A percentile compares a stretch with the other conserved stretches of the same genome.
Evolutionary conservation across 2,113 vertebrate genomes (phyloP).

Genomic region (Mus pahari): DNA sequence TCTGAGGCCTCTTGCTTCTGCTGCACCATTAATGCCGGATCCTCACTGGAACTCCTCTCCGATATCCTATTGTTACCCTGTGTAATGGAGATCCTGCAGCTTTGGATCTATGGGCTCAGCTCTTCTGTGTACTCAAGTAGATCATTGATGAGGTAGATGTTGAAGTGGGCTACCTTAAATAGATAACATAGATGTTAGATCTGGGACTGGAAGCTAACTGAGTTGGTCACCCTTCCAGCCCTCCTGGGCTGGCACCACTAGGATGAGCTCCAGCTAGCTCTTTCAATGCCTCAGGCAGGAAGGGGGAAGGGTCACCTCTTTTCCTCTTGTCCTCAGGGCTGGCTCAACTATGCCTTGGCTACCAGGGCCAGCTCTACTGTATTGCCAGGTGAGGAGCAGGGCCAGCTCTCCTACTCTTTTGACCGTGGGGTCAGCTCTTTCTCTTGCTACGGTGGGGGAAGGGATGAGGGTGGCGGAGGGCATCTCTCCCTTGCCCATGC

Average conservation of each 20-base stretch:
- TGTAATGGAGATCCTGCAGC: background rate
- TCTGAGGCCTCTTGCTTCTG: background rate
- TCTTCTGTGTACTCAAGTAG: background rate
- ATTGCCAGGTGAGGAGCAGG: no score
- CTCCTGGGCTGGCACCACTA: background rate
- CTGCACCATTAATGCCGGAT: background rate
- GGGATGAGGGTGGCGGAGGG: no score
- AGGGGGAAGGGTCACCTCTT: background rate
- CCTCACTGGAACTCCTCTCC: background rate
- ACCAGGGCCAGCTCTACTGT: background rate
- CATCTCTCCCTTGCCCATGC: no score
- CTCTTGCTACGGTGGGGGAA: no score
- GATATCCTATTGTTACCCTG: background rate
- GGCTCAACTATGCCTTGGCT: background rate
- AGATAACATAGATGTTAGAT: no score
- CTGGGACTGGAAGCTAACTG: background rate
- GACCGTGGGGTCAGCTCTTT: no score
- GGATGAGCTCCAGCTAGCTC: background rate
- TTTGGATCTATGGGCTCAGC: background rate
- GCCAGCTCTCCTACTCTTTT: no score
- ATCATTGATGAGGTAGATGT: background rate
- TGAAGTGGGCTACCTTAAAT: background rate
- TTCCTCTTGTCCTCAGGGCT: background rate
- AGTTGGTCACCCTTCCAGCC: background rate
- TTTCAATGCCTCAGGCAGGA: background rate